phyloP scores from a whole-genome alignment of 2,797 vertebrate species.

The Geotrypetes seraphini region DNA sequence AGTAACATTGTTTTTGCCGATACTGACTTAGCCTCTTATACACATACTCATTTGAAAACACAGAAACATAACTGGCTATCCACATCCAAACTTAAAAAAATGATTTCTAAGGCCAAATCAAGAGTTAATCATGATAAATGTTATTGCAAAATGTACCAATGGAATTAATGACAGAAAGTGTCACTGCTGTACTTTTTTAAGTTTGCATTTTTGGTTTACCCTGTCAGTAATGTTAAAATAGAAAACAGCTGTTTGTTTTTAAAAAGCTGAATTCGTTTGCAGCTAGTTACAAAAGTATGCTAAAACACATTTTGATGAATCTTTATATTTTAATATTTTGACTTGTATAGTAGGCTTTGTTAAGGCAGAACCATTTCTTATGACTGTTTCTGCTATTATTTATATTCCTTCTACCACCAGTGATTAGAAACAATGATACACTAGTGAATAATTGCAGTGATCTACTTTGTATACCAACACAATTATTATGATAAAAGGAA shows the following conservation, averaged over 20 bases:
- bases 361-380: background rate
- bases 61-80: too few species aligned
- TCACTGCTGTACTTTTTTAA: too few species aligned
- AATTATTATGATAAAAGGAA: conserved; percentile 1
- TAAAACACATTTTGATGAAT: conserved; percentile 1
- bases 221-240: conserved; percentile 8
- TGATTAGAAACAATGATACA: background rate
- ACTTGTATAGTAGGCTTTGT: conserved; percentile 1
- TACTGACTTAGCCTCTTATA: too few species aligned
- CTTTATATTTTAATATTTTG: conserved; percentile 10
- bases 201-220: too few species aligned
- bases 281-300: conserved; percentile 3
- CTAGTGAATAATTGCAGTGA: background rate
- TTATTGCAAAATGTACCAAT: background rate
- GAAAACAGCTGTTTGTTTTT: conserved; percentile 2
- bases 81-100: too few species aligned
- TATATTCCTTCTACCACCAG: too few species aligned
- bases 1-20: too few species aligned
- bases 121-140: conserved; percentile 7
- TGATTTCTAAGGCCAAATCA: too few species aligned
- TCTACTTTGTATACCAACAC: conserved; percentile 1
- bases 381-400: background rate
- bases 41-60: too few species aligned
- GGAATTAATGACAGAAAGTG: background rate
- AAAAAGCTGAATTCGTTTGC: background rate